Conservation (phyloP, 2,113 vertebrate species). For the Oreochromis tanganicae region DNA sequence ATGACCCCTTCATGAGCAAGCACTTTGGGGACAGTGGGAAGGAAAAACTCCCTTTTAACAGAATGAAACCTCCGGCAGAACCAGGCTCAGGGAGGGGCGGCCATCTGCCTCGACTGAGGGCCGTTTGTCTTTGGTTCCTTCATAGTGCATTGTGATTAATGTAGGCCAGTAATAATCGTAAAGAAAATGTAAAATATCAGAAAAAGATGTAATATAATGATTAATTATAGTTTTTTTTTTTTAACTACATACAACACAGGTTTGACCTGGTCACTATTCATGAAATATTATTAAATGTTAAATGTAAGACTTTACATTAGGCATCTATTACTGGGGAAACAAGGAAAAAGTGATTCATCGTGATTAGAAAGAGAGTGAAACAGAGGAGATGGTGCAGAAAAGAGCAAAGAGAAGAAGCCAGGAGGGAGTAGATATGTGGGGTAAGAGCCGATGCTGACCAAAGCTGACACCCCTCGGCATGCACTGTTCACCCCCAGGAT, state of each 20-base stretch:
- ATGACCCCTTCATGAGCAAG: neutral
- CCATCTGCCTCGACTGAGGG: neutral
- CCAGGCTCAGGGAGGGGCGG: neutral
- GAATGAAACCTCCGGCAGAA: neutral
- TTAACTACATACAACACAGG: neutral
- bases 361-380: neutral
- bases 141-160: neutral
- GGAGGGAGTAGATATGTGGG: slow-evolving; percentile 17
- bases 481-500: slow-evolving; percentile 21
- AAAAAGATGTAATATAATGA: neutral
- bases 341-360: neutral
- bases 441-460: slow-evolving; percentile 46
- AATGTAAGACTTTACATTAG: neutral
- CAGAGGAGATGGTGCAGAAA: neutral
- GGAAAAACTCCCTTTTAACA: neutral
- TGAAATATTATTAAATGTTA: neutral
- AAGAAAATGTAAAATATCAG: neutral
- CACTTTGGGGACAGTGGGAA: neutral
- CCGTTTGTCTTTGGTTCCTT: neutral
- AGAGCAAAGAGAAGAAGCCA: slow-evolving; percentile 26
- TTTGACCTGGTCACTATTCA: neutral
- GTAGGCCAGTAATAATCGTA: neutral
- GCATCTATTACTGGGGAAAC: neutral
- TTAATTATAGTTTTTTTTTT: neutral
- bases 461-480: slow-evolving; percentile 57